phyloP scores from a whole-genome alignment of 2,113 vertebrate genomes.

The Gracilinanus agilis region DNA sequence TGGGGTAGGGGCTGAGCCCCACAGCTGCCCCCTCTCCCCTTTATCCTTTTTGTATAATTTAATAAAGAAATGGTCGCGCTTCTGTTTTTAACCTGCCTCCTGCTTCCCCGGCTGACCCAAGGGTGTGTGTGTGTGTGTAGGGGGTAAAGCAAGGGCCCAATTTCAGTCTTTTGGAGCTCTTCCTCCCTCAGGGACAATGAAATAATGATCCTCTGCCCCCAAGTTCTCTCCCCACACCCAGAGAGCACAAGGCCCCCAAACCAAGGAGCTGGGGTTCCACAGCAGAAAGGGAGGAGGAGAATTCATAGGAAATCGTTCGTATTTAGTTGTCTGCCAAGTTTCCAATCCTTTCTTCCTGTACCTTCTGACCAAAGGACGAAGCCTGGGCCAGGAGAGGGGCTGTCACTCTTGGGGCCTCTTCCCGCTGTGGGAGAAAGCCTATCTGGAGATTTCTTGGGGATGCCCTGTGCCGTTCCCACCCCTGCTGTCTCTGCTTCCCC shows the following conservation, averaged over 20 bases:
- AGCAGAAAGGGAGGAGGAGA: neutral
- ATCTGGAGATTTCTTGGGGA: conserved; percentile 41
- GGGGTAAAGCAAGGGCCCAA: neutral
- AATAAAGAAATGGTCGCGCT: conserved; percentile 83
- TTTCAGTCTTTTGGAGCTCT: neutral
- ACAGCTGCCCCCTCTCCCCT: conserved; percentile 67
- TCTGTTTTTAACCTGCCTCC: conserved; percentile 82
- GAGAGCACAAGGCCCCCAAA: neutral
- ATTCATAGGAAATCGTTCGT: neutral
- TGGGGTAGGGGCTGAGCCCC: conserved; percentile 74
- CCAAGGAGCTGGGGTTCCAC: neutral
- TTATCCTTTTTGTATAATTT: conserved; percentile 81
- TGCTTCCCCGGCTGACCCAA: conserved; percentile 59
- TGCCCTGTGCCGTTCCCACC: neutral
- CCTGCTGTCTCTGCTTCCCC: neutral
- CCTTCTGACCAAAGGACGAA: neutral
- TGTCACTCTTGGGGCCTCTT: neutral
- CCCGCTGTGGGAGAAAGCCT: neutral
- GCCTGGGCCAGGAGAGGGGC: neutral
- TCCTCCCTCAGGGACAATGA: neutral
- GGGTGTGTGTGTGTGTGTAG: neutral
- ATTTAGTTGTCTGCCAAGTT: neutral
- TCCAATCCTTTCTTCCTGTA: neutral
- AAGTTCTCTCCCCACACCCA: neutral
- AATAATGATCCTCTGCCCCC: neutral